Evolutionary conservation across 1,140 invertebrate genomes (phyloP).

Genomic region (Penaeus japonicus): DNA sequence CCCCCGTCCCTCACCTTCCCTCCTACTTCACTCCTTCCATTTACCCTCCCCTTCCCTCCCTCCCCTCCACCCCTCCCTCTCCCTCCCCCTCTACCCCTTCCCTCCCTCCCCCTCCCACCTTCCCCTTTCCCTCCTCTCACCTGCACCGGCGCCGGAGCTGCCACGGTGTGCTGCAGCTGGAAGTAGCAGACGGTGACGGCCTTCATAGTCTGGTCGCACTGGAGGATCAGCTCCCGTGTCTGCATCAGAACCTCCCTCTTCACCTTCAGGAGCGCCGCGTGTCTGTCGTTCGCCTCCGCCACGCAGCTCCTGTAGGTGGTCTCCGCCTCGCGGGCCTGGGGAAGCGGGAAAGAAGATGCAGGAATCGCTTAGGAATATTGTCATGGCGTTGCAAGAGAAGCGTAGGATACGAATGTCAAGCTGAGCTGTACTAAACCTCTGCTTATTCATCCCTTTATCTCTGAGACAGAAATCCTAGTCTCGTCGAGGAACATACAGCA

Average conservation of each 20-base stretch:
- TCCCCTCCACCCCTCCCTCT: neutral
- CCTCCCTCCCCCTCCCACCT: neutral
- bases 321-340: slow-evolving; percentile 67
- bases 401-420: no score
- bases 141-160: slow-evolving; percentile 67
- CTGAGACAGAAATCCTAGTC: no score
- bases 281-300: slow-evolving; percentile 68
- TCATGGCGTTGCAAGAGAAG: no score
- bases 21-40: neutral
- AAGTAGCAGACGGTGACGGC: slow-evolving; percentile 69
- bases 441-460: no score
- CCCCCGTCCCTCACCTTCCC: neutral
- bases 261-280: slow-evolving; percentile 64
- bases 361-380: no score
- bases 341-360: no score
- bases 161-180: slow-evolving; percentile 67
- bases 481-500: no score
- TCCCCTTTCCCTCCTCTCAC: slow-evolving; percentile 59
- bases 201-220: slow-evolving; percentile 69
- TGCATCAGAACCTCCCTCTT: slow-evolving; percentile 66
- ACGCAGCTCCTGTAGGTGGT: slow-evolving; percentile 68
- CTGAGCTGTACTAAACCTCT: no score
- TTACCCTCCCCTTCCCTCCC: neutral
- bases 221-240: slow-evolving; percentile 67
- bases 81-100: neutral